Evolutionary conservation across 1,140 invertebrate species (phyloP).

Genomic region (Drosophila rhopaloa): DNA sequence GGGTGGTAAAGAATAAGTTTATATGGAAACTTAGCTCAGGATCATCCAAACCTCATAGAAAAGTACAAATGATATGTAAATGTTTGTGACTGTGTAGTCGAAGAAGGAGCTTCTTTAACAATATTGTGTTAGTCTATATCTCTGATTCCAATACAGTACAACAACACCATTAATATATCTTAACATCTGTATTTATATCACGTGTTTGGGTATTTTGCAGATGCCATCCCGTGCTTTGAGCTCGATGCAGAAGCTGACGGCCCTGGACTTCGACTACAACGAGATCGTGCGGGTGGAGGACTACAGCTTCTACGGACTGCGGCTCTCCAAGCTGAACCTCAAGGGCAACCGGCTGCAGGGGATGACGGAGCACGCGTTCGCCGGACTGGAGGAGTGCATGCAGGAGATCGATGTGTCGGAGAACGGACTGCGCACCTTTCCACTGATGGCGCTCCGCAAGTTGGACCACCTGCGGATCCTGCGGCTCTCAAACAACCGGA

Average conservation of each 20-base stretch:
- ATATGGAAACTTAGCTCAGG: no score
- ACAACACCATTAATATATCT: no score
- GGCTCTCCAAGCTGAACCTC: slow-evolving; percentile 92
- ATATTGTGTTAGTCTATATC: no score
- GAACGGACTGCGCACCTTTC: slow-evolving; percentile 93
- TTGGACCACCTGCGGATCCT: slow-evolving; percentile 90
- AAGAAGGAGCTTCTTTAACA: no score
- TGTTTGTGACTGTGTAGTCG: no score
- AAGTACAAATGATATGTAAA: no score
- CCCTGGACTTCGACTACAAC: slow-evolving; percentile 94
- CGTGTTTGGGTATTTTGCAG: slow-evolving; percentile 40
- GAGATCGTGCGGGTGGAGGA: slow-evolving; percentile 92
- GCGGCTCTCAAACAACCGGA: slow-evolving; percentile 93
- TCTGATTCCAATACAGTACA: no score
- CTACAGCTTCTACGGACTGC: slow-evolving; percentile 94
- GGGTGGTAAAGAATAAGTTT: no score
- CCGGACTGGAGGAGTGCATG: slow-evolving; percentile 92
- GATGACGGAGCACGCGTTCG: slow-evolving; percentile 93
- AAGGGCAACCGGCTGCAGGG: slow-evolving; percentile 92
- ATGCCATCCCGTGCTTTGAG: slow-evolving; percentile 93
- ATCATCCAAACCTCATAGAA: no score
- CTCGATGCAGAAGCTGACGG: slow-evolving; percentile 89
- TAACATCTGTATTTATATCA: no score
- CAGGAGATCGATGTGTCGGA: slow-evolving; percentile 93
- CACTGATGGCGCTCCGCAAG: slow-evolving; percentile 90